A percentile compares a stretch with the other conserved stretches of the same genome.
Evolutionary conservation across 2,113 vertebrate species (phyloP).

Genomic region (Gymnogyps californianus): DNA sequence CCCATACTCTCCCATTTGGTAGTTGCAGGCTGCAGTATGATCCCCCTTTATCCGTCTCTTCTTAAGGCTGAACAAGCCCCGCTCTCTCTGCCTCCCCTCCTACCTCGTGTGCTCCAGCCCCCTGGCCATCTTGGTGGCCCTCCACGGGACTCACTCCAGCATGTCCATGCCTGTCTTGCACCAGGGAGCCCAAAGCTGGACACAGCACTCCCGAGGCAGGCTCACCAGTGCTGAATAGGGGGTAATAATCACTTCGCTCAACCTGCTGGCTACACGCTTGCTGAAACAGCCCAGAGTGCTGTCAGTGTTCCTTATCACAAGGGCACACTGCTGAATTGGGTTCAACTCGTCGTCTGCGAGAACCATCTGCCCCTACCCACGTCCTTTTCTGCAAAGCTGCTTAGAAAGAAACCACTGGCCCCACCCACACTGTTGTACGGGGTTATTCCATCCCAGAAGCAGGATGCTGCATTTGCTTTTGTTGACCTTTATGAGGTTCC

Average conservation of each 20-base stretch:
- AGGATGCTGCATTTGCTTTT: neutral
- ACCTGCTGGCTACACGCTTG: neutral
- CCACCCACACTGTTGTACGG: accelerated
- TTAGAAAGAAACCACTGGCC: neutral
- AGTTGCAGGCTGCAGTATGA: neutral
- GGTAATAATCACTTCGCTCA: neutral
- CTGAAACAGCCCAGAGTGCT: neutral
- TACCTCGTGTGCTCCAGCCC: neutral
- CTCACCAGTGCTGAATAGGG: neutral
- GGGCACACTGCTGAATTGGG: neutral
- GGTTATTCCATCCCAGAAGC: neutral
- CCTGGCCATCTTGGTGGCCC: neutral
- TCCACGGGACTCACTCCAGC: neutral
- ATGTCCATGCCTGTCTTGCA: neutral
- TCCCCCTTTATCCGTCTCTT: neutral
- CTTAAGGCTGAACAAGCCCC: neutral
- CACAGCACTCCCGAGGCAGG: neutral
- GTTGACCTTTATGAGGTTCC: neutral
- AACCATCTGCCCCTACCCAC: neutral
- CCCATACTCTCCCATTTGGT: neutral
- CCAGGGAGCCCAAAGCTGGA: neutral
- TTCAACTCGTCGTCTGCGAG: neutral
- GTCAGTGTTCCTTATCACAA: neutral
- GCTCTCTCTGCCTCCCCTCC: neutral
- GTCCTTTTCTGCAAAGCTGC: neutral